Base-by-base conservation (phyloP, 1,140 invertebrate species). In the Drosophila oshimai region DNA sequence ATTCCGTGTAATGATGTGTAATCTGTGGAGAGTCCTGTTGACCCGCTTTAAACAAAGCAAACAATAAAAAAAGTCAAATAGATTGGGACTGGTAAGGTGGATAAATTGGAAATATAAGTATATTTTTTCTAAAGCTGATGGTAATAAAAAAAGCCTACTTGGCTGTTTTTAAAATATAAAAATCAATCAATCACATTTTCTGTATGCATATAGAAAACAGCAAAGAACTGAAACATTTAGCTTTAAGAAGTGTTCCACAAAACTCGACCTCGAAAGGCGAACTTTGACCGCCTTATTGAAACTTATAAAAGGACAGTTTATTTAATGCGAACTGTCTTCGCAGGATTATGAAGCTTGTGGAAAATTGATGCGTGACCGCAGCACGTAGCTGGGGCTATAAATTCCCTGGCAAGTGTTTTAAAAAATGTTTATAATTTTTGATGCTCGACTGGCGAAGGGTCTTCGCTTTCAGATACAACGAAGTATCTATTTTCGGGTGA, bases 371-470 rank as follows among this genome's bases (percentile, higher is more conserved):
- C 62, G 81, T 87, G 81, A 87, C 81, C 81, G 44, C 76, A 74
- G 76, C 81, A 87, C 81, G 81, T 87, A 87, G 9, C 55, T 55
- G 64, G 50, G 73, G 64, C 68, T 62, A 87, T 87, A 81, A 81
- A 87, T 87, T 87, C 69, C 72, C 67, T 46, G 72, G 58, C 70
- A 81, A 87, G 76, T 87, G 81, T 87, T 87, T 65, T 50, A 67
- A 87, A 86, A 87, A 87, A 87, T 87, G 81, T 77, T 81, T 87
- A 87, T 87, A 87, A 87, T 87, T 81, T 75, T 76, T 72, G 68
- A 42, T 72, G 51, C 51, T 31, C 45, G 12, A 57, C 42, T 46
- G 24, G 34, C 34, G 28, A 29, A 58, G 58, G 54, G 61, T 54
- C 68, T 5, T 33, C 5, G 18, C 26, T 26, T 68, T n/a, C 28